Evolutionary conservation across 92 coral and sea anemone genomes (phyloP), one percentile per base, ranked within the genome.

Genomic region (Scolanthus callimorphus): DNA sequence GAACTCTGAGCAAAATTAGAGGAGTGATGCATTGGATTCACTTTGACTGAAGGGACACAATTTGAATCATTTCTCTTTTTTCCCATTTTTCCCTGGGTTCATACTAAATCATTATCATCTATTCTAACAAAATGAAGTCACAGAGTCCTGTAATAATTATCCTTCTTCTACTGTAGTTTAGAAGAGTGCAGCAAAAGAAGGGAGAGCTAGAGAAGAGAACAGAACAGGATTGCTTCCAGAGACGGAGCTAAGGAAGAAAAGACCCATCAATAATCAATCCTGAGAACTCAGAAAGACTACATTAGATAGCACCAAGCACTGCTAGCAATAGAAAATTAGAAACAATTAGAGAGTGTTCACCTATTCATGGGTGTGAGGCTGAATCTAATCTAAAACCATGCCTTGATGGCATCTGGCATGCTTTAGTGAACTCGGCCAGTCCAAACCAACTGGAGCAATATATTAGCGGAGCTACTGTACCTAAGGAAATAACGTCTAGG

Each of bases 281-380:
- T 27, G 49, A 25, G 48, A 53, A 65, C 68, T 68, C 74, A 44
- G 74, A 68, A 43, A 57, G 57, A 58, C 65, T 68, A 2, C 9
- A 46, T 3, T n/a, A n/a, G n/a, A n/a, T n/a, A n/a, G 52, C 21
- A 6, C 63, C 54, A 68, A 17, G 66, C 48, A 23, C 74, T 27
- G 30, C 74, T 38, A 12, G 63, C 23, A 68, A 68, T 31, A 30
- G 77, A 34, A 59, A 70, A 59, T 61, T 51, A 17, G 77, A 70
- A 59, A 71, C 77, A 31, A 70, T 59, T 47, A 59, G 59, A 50
- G 60, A 65, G 57, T 57, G 75, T 57, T 17, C 56, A 55, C 51
- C 39, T 41, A 68, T 68, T 68, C 75, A 68, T 57, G 66, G 75
- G 39, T 52, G 61, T 48, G 37, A 65, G 43, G 56, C 3, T 6